These are phyloP conservation scores for Sipha flava DNA, from an alignment of 1,140 invertebrate species.

Conservation along the genomic window DNA sequence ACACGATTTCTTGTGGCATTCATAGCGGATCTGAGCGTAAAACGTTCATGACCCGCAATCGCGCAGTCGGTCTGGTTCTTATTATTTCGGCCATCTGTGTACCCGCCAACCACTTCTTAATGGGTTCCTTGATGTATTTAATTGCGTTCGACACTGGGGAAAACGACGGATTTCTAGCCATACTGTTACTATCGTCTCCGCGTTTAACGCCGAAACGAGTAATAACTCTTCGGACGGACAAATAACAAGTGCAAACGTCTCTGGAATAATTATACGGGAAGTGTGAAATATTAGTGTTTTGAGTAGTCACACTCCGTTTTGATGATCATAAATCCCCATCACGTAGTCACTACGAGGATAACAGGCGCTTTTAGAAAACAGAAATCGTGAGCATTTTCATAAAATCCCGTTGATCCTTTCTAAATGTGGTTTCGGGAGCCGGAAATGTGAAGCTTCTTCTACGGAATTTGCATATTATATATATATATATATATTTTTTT, in stretches of 20 bases:
- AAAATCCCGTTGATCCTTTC: background rate
- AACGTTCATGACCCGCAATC: background rate
- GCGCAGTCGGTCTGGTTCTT: background rate
- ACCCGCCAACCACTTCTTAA: background rate
- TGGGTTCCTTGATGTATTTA: background rate
- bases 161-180: background rate
- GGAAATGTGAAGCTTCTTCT: background rate
- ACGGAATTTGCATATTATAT: background rate
- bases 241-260: conserved; percentile 6
- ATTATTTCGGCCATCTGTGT: background rate
- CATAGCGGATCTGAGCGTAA: background rate
- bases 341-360: background rate
- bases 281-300: conserved; percentile 10
- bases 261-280: background rate
- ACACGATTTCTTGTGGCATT: background rate
- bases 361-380: background rate
- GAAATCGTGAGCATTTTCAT: conserved; percentile 3
- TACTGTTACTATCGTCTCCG: background rate
- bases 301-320: background rate
- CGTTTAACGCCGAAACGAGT: background rate
- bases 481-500: no score
- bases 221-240: background rate
- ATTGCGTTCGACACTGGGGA: background rate
- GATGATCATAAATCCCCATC: conserved; percentile 15
- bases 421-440: background rate